Evolutionary conservation across 2,888 invertebrate genomes (phyloP), one percentile per base, ranked within the genome.

Genomic region (Antitype chi): DNA sequence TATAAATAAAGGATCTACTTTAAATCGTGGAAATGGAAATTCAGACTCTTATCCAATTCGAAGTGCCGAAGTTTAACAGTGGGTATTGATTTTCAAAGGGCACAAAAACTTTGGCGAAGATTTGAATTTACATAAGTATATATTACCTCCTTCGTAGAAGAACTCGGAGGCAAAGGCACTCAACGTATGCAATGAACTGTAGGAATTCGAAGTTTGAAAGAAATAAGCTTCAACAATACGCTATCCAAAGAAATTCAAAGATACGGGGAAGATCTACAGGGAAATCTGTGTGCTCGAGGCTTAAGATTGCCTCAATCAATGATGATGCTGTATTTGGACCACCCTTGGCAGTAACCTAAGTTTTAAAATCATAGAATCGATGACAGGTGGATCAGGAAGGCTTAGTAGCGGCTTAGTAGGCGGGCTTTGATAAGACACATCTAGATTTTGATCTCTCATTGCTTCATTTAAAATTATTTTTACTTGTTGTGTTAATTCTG

Each of bases 11-110:
- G 43, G 52, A 55, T n/a, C 28, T 59, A 75, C 20, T 69, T 67
- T 38, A 49, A 57, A 69, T 49, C 23, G 25, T n/a, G 17, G 32
- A 23, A 66, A 28, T 62, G 23, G 64, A 69, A 59, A 49, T 57
- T 59, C 66, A 53, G 2, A 53, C 38, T 49, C 53, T 62, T 32
- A 25, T 57, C 52, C 70, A 68, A 28, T 59, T 74, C 57, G 23
- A 74, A 84, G 53, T 84, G 28, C 53, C n/a, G 28, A 80, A 70
- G 84, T 80, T 74, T 68, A 55, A 63, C 62, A 64, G 32, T 66
- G 23, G 28, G 25, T 80, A 82, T 84, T 63, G 82, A 82, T 82
- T 84, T 84, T 64, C 70, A 59, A 64, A 71, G 80, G 70, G n/a
- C 53, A 59, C 25, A 84, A 70, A 78, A 80, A 80, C 80, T 82